Base-by-base conservation (phyloP, 2,888 invertebrate species). In the Steinernema hermaphroditum region DNA sequence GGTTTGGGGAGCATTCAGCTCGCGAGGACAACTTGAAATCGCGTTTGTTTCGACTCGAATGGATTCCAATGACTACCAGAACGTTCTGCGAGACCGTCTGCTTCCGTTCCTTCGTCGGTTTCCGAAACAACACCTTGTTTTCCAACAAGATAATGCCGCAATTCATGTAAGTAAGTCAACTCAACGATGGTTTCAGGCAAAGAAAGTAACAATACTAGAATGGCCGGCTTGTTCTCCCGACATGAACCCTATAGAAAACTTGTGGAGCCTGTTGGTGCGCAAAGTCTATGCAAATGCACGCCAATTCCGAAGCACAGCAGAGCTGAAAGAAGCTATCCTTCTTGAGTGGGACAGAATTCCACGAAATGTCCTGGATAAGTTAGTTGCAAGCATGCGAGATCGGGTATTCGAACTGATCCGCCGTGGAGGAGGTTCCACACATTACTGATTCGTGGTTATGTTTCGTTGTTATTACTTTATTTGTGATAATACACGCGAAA, bases 111-210 rank as follows among this genome's bases (percentile, higher is more conserved):
- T 72, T 14, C 46, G 62, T 14, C 72, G 69, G 8, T 54, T 27
- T n/a, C 50, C 34, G 8, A 2, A 57, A 14, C 14, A 37, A 9
- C 12, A 27, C 1, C 73, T 22, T 49, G 29, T 8, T 12, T 77
- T 73, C 19, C 68, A 72, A 27, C 77, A 77, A 44, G 77, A 79
- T 49, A 79, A 77, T 57, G 77, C 77, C 16, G n/a, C 78, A 14
- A 69, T 76, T 29, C 77, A 77, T 41, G 54, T 37, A 24, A 74
- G 70, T 32, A 14, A 22, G 2, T 32, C 44, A 6, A 75, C 78
- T 14, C 37, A 41, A 57, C 32, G 12, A 0, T 75, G 75, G 78
- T 29, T 75, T 2, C 22, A 74, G 12, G 29, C 34, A 2, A 29
- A 78, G 12, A 72, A 72, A 2, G 9, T 72, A 2, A 32, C 1